Percentiles rank a stretch among this genome's conserved stretches.
These are phyloP conservation scores for Drosophila elegans DNA, from an alignment of 1,140 invertebrate genomes.

Conservation along the genomic window DNA sequence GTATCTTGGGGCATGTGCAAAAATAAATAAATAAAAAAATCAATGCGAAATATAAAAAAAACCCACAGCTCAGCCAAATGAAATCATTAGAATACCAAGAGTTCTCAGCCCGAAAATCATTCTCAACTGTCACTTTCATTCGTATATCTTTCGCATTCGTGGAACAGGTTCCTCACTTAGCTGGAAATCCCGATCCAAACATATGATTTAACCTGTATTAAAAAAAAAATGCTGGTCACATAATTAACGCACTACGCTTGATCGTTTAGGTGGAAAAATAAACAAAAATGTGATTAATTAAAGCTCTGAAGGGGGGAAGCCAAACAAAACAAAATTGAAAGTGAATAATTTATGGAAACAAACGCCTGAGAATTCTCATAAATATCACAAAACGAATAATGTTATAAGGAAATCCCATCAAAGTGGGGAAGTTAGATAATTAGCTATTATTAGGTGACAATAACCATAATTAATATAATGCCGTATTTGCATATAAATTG, in stretches of 20 bases:
- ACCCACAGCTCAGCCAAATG: slow-evolving; percentile 25
- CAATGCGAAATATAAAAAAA: slow-evolving; percentile 10
- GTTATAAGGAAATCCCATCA: background rate
- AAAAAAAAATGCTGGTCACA: slow-evolving; percentile 20
- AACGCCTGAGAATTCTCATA: background rate
- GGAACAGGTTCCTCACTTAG: slow-evolving; percentile 58
- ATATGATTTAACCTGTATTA: slow-evolving; percentile 41
- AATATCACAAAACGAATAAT: slow-evolving; percentile 4
- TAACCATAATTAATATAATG: background rate
- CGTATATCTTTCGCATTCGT: slow-evolving; percentile 14
- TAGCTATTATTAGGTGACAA: slow-evolving; percentile 12
- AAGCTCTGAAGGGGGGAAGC: slow-evolving; percentile 1
- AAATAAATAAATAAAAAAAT: slow-evolving; percentile 18
- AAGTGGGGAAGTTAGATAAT: background rate
- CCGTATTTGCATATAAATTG: slow-evolving; percentile 8
- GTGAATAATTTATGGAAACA: slow-evolving; percentile 39
- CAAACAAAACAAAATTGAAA: slow-evolving; percentile 32
- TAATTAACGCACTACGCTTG: slow-evolving; percentile 15
- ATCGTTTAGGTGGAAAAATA: slow-evolving; percentile 18
- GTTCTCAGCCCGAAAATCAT: slow-evolving; percentile 28
- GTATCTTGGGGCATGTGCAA: slow-evolving; percentile 53
- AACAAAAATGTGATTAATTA: slow-evolving; percentile 51
- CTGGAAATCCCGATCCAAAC: slow-evolving; percentile 28
- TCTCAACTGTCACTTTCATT: slow-evolving; percentile 59
- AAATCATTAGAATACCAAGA: slow-evolving; percentile 66